A percentile compares a stretch with the other conserved stretches of the same genome.
Conservation (phyloP, 2,113 vertebrate species). For the Panthera leo region DNA sequence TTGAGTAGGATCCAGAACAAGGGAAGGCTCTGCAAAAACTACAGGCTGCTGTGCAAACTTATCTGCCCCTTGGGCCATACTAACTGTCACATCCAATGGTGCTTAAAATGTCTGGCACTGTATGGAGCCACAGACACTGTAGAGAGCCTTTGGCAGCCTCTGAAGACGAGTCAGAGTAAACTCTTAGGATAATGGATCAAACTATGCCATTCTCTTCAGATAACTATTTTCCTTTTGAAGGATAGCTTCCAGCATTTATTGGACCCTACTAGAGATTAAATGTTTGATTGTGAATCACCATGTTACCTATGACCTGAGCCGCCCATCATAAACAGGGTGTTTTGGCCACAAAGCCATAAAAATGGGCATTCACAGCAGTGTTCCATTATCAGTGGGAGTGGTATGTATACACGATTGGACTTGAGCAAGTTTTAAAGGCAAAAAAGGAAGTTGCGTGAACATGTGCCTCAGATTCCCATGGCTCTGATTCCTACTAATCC, state of each 20-base stretch:
- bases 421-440: neutral
- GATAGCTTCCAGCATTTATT: neutral
- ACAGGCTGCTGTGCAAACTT: neutral
- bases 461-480: neutral
- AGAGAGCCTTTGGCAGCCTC: neutral
- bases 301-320: neutral
- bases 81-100: neutral
- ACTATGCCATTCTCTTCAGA: neutral
- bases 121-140: neutral
- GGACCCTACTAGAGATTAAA: neutral
- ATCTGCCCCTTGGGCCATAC: neutral
- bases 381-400: neutral
- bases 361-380: neutral
- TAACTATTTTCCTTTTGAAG: neutral
- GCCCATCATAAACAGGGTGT: neutral
- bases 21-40: neutral
- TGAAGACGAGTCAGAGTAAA: neutral
- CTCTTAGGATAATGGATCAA: neutral
- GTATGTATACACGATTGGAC: neutral
- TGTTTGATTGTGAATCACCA: neutral
- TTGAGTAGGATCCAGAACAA: neutral
- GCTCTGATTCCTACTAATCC: neutral
- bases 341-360: neutral
- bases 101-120: neutral
- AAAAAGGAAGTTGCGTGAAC: neutral